Evolutionary conservation across 2,113 vertebrate genomes (phyloP).

Genomic region (Mola mola): DNA sequence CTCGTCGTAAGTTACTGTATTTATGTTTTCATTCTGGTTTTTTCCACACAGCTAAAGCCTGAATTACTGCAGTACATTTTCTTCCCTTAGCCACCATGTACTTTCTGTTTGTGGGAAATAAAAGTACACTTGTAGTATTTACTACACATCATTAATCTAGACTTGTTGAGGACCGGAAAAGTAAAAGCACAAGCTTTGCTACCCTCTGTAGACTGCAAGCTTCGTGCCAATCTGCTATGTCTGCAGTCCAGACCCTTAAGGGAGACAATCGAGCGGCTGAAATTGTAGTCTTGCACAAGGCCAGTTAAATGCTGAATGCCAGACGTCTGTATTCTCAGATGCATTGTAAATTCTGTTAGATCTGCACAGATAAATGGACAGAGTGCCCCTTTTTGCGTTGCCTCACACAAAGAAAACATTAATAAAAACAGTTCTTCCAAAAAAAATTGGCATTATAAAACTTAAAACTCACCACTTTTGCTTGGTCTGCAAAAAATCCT

Average conservation of each 20-base stretch:
- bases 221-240: constrained; percentile 40
- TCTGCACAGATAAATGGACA: constrained; percentile 27
- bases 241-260: constrained; percentile 29
- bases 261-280: constrained; percentile 47
- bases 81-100: constrained; percentile 24
- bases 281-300: constrained; percentile 40
- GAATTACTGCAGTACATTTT: constrained; percentile 24
- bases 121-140: constrained; percentile 40
- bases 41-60: constrained; percentile 17
- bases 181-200: constrained; percentile 36
- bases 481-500: too few relatives aligned
- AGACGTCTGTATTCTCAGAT: constrained; percentile 61
- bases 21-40: constrained; percentile 24
- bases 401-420: constrained; percentile 23
- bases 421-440: constrained; percentile 10
- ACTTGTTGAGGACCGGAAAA: constrained; percentile 28
- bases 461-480: too few relatives aligned
- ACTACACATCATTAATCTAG: constrained; percentile 33
- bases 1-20: constrained; percentile 5
- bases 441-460: constrained; percentile 9
- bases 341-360: constrained; percentile 52
- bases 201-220: constrained; percentile 24
- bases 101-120: constrained; percentile 20
- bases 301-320: constrained; percentile 60
- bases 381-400: constrained; percentile 31